These are phyloP conservation scores for Brachyptera risi DNA, from an alignment of 2,888 invertebrate species.

Conservation along the genomic window DNA sequence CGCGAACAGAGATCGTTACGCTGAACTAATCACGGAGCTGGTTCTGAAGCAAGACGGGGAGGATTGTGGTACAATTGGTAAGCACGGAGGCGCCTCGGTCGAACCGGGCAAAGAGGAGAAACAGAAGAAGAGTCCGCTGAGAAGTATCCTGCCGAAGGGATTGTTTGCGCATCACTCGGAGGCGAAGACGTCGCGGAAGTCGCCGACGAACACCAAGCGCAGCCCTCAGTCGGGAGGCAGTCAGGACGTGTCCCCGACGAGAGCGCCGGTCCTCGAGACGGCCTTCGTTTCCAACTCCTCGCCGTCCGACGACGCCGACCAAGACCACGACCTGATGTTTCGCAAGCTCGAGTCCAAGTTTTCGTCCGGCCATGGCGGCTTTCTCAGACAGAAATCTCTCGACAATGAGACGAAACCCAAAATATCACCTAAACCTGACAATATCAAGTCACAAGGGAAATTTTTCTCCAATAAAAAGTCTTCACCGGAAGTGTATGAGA, in stretches of 20 bases:
- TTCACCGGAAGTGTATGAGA: neutral
- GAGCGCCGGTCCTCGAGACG: slow-evolving; percentile 25
- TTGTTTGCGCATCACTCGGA: neutral
- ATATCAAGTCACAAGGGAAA: neutral
- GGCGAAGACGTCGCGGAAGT: neutral
- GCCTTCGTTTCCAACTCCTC: slow-evolving; percentile 26
- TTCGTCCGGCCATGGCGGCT: neutral
- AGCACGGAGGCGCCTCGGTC: neutral
- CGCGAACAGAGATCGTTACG: slow-evolving; percentile 3
- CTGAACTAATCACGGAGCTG: slow-evolving; percentile 7
- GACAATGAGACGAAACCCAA: neutral
- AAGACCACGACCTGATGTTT: slow-evolving; percentile 3
- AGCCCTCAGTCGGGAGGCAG: slow-evolving; percentile 2
- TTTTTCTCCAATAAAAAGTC: too few species aligned
- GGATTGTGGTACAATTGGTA: neutral
- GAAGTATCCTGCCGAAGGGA: slow-evolving; percentile 10
- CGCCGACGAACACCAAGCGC: neutral
- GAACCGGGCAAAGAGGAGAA: neutral
- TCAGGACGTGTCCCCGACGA: slow-evolving; percentile 16
- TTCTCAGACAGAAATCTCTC: slow-evolving; percentile 8
- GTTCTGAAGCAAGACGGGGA: neutral
- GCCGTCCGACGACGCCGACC: neutral
- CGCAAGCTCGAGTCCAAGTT: slow-evolving; percentile 3
- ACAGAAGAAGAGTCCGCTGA: neutral
- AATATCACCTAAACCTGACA: slow-evolving; percentile 2